phyloP scores from a whole-genome alignment of 2,113 vertebrate species.

The Proterorhinus semilunaris region DNA sequence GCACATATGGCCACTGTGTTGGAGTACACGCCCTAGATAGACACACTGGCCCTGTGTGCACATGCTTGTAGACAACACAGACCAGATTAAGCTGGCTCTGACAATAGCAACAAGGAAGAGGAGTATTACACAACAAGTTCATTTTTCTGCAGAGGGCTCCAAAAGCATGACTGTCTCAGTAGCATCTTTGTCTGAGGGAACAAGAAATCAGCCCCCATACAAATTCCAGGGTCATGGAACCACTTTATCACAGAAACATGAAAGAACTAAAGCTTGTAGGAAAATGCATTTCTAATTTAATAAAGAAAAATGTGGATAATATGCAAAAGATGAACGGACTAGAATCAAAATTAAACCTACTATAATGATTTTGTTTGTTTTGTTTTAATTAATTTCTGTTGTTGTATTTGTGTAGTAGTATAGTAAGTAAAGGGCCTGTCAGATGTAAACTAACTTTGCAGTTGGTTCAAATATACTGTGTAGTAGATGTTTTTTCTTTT shows the following conservation, averaged over 20 bases:
- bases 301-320: not conserved
- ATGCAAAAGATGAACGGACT: too few species aligned
- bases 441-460: too few species aligned
- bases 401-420: too few species aligned
- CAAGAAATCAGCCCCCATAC: conserved; percentile 48
- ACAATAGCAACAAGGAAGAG: conserved; percentile 57
- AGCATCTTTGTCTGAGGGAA: conserved; percentile 61
- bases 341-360: too few species aligned
- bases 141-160: conserved; percentile 56
- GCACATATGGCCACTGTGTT: conserved; percentile 2
- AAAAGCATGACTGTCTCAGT: conserved; percentile 43
- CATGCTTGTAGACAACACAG: conserved; percentile 23
- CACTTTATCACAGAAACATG: conserved; percentile 18
- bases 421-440: too few species aligned
- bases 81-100: conserved; percentile 47
- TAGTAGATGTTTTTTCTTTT: too few species aligned
- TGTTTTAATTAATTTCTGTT: too few species aligned
- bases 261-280: conserved; percentile 2
- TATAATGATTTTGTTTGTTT: too few species aligned
- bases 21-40: conserved; percentile 1
- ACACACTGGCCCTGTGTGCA: conserved; percentile 12
- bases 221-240: conserved; percentile 65
- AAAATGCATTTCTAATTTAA: not conserved
- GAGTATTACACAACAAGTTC: conserved; percentile 66
- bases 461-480: too few species aligned